Base-by-base conservation (phyloP, 1,140 invertebrate genomes). In the Scaptomyza montana region DNA sequence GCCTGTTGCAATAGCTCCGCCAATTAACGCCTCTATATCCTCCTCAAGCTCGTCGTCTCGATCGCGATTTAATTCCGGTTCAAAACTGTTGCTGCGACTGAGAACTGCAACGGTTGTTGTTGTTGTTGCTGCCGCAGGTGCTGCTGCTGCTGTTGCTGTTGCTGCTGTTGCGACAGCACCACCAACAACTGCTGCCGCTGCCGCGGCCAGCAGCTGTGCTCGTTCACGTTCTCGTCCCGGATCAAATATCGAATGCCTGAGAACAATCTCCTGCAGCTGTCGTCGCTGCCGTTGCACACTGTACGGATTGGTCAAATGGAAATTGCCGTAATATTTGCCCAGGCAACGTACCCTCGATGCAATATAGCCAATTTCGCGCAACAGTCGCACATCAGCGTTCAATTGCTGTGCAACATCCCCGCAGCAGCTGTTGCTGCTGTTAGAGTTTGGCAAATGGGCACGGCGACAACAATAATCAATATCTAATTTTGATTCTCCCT, bases 311-410 rank as follows among this genome's bases (percentile, higher is more conserved):
- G 78, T 69, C 49, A 91, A 55, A 0, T 63, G 81, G 30, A 91
- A 91, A 25, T 91, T 89, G 13, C 79, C 85, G 72, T 91, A 91
- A 33, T 77, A 85, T 50, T 90, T 85, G n/a, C 86, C 74, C 50
- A 92, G 50, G 12, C 81, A 80, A 12, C 90, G 90, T 13, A 92
- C 86, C 0, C 89, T 61, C 5, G 90, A 92, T 9, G 90, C 90
- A 65, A 92, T 92, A 21, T 91, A 92, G 56, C 90, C 90, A 49
- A 92, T 91, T 43, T 91, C 87, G 4, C 81, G 81, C 54, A 92
- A 55, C 47, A 92, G 43, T 28, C 87, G 81, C 12, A 91, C 90
- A 87, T 92, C 90, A 54, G 85, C 72, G 62, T 73, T 81, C 57
- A 78, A 25, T 46, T 59, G 64, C 49, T 13, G 79, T 28, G 59